Conservation (phyloP, 2,888 invertebrate species). For the Dendrolimus houi region DNA sequence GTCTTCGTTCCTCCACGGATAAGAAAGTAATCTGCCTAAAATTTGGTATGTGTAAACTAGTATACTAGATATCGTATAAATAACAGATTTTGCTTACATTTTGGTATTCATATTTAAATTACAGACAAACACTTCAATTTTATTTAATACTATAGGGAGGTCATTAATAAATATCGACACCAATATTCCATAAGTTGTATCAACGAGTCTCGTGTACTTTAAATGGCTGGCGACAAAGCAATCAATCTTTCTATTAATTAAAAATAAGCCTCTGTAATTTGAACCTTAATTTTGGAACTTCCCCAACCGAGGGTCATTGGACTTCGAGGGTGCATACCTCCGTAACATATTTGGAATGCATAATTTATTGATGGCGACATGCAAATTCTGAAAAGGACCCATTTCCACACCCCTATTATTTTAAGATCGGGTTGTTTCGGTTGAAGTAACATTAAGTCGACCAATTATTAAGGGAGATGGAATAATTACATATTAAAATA, state of each 20-base stretch:
- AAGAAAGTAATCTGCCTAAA: too few relatives aligned
- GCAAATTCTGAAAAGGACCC: slow-evolving; percentile 8
- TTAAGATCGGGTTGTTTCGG: slow-evolving; percentile 12
- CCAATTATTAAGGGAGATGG: background rate
- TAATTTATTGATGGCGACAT: slow-evolving; percentile 38
- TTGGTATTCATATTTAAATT: too few relatives aligned
- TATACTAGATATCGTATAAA: too few relatives aligned
- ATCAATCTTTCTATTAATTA: slow-evolving; percentile 31
- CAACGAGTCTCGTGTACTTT: background rate
- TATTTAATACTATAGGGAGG: too few relatives aligned
- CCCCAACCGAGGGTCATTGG: slow-evolving; percentile 44
- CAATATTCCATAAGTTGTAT: too few relatives aligned
- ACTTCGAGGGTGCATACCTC: slow-evolving; percentile 37
- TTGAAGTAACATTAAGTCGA: slow-evolving; percentile 4
- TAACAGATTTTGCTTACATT: too few relatives aligned
- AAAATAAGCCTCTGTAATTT: slow-evolving; percentile 40
- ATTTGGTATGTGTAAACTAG: too few relatives aligned
- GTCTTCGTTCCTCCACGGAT: too few relatives aligned
- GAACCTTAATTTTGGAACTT: slow-evolving; percentile 36
- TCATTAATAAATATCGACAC: too few relatives aligned
- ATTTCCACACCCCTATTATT: slow-evolving; percentile 19
- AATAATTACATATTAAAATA: background rate
- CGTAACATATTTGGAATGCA: slow-evolving; percentile 48
- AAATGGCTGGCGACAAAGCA: background rate
- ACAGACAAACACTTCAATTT: too few relatives aligned